phyloP scores from a whole-genome alignment of 2,797 vertebrate species.

The Gastrophryne carolinensis region DNA sequence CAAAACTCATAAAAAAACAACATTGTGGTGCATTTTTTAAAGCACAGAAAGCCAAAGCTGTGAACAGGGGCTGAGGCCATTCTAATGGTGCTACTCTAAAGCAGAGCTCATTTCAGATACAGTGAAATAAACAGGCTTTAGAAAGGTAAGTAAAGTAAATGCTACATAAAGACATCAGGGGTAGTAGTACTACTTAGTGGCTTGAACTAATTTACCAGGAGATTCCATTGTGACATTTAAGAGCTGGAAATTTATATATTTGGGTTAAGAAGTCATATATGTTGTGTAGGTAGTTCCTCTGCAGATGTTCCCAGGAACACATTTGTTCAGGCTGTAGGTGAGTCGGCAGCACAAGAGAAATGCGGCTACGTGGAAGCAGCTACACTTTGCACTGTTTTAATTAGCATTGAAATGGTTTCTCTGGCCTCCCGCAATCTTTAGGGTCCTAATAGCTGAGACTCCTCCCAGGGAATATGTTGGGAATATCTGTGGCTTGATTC shows the following conservation, averaged over 20 bases:
- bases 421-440: too few species aligned
- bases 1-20: too few species aligned
- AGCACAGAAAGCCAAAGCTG: too few species aligned
- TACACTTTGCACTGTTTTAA: background rate
- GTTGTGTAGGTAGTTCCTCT: background rate
- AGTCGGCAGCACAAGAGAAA: background rate
- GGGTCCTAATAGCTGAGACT: background rate
- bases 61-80: too few species aligned
- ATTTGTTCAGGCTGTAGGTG: background rate
- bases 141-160: too few species aligned
- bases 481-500: conserved; percentile 23
- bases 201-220: conserved; percentile 15
- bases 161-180: too few species aligned
- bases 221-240: conserved; percentile 46
- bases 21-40: too few species aligned
- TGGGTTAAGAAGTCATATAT: conserved; percentile 32
- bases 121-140: too few species aligned
- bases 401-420: background rate
- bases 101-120: too few species aligned
- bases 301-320: conserved; percentile 24
- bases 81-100: too few species aligned
- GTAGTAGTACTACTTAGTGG: background rate
- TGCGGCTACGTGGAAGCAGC: background rate
- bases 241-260: conserved; percentile 35
- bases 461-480: conserved; percentile 29